Evolutionary conservation across 2,797 vertebrate genomes (phyloP).

Genomic region (Setipinna tenuifilis): DNA sequence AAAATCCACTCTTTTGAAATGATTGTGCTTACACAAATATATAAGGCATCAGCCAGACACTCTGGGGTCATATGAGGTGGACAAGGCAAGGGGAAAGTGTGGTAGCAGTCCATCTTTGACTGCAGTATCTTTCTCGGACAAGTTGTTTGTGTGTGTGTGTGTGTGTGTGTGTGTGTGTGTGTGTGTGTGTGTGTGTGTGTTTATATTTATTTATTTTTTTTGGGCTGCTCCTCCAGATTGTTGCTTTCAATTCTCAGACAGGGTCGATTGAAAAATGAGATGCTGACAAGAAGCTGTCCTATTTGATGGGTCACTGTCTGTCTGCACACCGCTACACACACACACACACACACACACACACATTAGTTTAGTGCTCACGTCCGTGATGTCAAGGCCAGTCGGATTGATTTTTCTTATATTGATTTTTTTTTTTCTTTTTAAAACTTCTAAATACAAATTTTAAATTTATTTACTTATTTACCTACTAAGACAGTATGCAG

Average conservation of each 20-base stretch:
- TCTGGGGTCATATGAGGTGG: neutral
- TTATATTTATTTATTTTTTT: neutral
- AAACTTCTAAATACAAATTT: neutral
- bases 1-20: neutral
- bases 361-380: constrained; percentile 9
- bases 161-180: no score
- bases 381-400: neutral
- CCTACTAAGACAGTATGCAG: neutral
- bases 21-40: neutral
- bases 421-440: neutral
- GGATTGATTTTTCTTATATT: neutral
- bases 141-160: neutral
- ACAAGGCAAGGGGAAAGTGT: neutral
- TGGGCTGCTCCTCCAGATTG: neutral
- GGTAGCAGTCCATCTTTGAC: neutral
- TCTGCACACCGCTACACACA: neutral
- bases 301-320: neutral
- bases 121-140: neutral
- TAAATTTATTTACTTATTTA: neutral
- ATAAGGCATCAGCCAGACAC: neutral
- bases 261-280: neutral
- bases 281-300: neutral
- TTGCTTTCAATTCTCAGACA: neutral
- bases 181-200: no score
- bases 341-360: neutral